Evolutionary conservation across 2,797 vertebrate genomes (phyloP).

Genomic region (Acropternis orthonyx): DNA sequence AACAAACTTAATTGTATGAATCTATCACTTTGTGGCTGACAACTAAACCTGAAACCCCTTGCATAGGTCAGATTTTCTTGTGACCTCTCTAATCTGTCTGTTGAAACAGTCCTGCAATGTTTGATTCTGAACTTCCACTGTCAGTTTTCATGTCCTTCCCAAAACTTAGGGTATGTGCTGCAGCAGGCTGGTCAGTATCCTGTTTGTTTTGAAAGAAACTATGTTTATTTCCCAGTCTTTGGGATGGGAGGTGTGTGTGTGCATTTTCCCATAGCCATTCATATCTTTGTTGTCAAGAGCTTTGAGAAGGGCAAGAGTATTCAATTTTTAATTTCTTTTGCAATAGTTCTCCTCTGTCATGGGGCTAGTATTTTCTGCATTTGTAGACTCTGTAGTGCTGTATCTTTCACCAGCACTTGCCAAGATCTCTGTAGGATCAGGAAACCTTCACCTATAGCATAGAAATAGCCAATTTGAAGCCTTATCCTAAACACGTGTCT

Average conservation of each 20-base stretch:
- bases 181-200: background rate
- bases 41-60: background rate
- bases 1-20: background rate
- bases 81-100: background rate
- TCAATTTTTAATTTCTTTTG: background rate
- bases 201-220: background rate
- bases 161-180: background rate
- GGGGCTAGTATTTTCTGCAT: background rate
- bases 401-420: background rate
- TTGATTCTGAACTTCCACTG: background rate
- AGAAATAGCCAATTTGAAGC: background rate
- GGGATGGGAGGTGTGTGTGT: background rate
- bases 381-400: background rate
- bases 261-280: background rate
- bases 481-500: background rate
- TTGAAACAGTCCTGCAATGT: background rate
- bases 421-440: accelerated
- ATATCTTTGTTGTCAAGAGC: background rate
- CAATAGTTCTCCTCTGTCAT: background rate
- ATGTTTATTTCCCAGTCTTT: background rate
- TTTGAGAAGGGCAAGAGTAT: background rate
- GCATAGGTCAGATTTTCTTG: background rate
- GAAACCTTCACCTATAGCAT: background rate
- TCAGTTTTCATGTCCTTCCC: background rate
- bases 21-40: background rate